These are phyloP conservation scores for Pomatorhinus ruficollis DNA, from an alignment of 2,113 vertebrate species.

Conservation along the genomic window DNA sequence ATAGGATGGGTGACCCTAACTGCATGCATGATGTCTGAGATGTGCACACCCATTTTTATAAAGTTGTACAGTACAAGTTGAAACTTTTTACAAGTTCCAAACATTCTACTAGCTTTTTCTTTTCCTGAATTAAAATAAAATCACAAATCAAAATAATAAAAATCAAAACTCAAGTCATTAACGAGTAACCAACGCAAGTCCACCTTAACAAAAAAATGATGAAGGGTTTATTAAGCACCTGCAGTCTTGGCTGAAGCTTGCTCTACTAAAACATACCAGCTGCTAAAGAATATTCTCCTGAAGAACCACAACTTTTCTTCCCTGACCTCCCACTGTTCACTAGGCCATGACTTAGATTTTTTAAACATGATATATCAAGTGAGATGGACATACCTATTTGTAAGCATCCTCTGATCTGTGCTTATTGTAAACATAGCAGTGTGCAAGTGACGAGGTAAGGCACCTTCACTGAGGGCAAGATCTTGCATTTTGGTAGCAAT, in stretches of 20 bases:
- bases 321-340: neutral
- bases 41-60: neutral
- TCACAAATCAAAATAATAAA: neutral
- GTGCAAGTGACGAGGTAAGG: conserved; percentile 94
- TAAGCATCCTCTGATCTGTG: conserved; percentile 96
- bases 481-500: conserved; percentile 99
- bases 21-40: neutral
- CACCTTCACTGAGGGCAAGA: conserved; percentile 96
- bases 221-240: neutral
- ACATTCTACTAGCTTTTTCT: neutral
- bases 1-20: neutral
- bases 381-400: conserved; percentile 86
- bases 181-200: neutral
- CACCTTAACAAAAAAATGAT: neutral
- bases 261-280: neutral
- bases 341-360: neutral
- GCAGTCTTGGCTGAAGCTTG: neutral
- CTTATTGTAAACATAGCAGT: conserved; percentile 98
- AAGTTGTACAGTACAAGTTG: neutral
- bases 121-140: neutral
- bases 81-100: neutral
- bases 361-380: neutral
- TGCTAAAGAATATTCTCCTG: neutral
- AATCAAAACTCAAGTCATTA: neutral
- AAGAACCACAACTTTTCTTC: neutral